Evolutionary conservation across 2,888 invertebrate species (phyloP).

Genomic region (Dicyrtomina minuta): DNA sequence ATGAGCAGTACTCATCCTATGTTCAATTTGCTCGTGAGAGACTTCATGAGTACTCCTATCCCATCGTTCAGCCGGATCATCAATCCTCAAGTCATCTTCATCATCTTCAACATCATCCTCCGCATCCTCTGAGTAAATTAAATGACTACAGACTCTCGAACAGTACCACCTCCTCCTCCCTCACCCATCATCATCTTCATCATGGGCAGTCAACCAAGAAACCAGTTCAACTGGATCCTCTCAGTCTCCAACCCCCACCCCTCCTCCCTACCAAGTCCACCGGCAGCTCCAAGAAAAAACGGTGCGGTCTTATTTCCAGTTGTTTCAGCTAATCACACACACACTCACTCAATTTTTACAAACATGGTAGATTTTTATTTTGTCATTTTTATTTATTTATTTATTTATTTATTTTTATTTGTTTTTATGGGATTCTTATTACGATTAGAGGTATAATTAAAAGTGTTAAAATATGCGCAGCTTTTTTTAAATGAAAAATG

Average conservation of each 20-base stretch:
- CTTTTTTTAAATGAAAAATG: too few species aligned
- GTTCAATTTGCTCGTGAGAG: slow-evolving; percentile 63
- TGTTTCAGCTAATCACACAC: slow-evolving; percentile 35
- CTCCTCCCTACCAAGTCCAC: slow-evolving; percentile 53
- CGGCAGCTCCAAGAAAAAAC: slow-evolving; percentile 53
- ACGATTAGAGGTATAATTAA: too few species aligned
- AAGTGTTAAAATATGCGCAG: too few species aligned
- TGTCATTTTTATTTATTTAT: too few species aligned
- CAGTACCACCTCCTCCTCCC: slow-evolving; percentile 45
- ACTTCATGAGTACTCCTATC: slow-evolving; percentile 84
- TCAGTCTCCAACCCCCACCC: slow-evolving; percentile 53
- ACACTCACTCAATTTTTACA: too few species aligned
- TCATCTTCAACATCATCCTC: slow-evolving; percentile 8
- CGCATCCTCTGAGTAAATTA: slow-evolving; percentile 25
- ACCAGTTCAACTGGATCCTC: slow-evolving; percentile 51
- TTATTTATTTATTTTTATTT: too few species aligned
- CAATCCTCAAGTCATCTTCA: slow-evolving; percentile 35
- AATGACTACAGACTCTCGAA: slow-evolving; percentile 39
- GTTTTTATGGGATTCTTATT: too few species aligned
- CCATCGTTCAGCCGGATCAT: slow-evolving; percentile 63
- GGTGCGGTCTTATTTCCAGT: slow-evolving; percentile 40
- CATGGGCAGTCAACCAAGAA: too few species aligned
- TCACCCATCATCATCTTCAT: slow-evolving; percentile 47
- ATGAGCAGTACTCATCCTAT: slow-evolving; percentile 63
- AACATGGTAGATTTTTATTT: too few species aligned